phyloP scores from a whole-genome alignment of 2,113 vertebrate genomes.

The Bos taurus region DNA sequence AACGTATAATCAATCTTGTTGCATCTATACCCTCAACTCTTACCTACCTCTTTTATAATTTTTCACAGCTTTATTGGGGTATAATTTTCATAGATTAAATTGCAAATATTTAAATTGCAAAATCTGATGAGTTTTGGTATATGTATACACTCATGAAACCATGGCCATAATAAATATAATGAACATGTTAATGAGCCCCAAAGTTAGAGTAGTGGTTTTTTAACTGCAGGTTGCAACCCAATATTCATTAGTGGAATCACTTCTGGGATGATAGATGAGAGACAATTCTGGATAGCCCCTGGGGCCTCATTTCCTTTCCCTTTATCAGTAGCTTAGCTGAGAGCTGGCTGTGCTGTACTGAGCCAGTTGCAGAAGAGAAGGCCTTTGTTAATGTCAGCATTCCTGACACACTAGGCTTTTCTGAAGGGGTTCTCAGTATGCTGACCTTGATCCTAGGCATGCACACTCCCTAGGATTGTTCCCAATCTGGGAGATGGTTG shows the following conservation, averaged over 20 bases:
- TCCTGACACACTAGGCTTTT: background rate
- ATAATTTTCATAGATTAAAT: background rate
- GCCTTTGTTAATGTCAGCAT: background rate
- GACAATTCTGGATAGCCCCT: background rate
- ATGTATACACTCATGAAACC: background rate
- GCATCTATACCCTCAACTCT: background rate
- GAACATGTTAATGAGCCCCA: background rate
- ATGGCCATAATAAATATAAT: background rate
- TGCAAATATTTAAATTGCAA: background rate
- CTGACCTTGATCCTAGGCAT: background rate
- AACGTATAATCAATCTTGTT: background rate
- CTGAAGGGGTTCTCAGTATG: background rate
- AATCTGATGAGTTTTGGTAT: background rate
- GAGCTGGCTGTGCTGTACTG: background rate
- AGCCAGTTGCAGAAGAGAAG: background rate
- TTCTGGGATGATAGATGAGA: background rate
- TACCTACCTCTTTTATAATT: background rate
- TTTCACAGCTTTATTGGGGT: background rate
- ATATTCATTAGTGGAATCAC: background rate
- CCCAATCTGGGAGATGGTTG: background rate
- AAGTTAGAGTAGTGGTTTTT: background rate
- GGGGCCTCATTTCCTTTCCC: background rate
- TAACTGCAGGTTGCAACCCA: background rate
- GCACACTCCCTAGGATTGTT: background rate
- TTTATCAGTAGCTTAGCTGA: background rate